These are phyloP conservation scores for Poecile atricapillus DNA, from an alignment of 2,113 vertebrate genomes.

Conservation along the genomic window DNA sequence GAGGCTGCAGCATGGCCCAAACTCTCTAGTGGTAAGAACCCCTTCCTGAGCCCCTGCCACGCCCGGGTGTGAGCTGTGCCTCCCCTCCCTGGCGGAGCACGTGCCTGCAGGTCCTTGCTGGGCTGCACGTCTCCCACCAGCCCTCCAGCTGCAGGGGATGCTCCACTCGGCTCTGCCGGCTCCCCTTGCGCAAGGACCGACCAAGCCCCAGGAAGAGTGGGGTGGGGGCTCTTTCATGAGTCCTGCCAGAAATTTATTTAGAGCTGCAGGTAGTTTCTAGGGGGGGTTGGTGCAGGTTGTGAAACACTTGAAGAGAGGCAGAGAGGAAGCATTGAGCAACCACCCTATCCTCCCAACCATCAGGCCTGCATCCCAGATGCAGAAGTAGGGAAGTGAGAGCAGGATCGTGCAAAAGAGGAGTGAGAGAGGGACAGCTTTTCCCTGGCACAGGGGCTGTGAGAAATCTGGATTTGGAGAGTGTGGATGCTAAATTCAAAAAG, in stretches of 20 bases:
- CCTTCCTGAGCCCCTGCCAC: background rate
- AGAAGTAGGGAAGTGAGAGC: background rate
- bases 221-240: background rate
- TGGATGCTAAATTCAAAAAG: too few relatives aligned
- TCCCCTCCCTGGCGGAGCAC: background rate
- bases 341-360: background rate
- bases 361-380: background rate
- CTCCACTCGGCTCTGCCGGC: accelerated
- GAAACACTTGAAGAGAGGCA: background rate
- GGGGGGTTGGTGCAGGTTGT: background rate
- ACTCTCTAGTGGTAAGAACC: accelerated
- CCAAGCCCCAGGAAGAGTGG: accelerated
- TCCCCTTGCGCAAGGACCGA: background rate
- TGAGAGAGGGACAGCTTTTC: background rate
- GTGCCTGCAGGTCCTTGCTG: background rate
- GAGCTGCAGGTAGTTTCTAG: background rate
- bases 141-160: accelerated
- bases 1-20: background rate
- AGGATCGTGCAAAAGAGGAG: background rate
- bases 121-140: background rate
- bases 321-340: slow-evolving; percentile 1
- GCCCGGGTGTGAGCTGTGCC: accelerated
- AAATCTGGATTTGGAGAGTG: background rate
- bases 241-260: background rate
- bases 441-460: background rate